phyloP scores from a whole-genome alignment of 2,888 invertebrate species.

The Plusia festucae region DNA sequence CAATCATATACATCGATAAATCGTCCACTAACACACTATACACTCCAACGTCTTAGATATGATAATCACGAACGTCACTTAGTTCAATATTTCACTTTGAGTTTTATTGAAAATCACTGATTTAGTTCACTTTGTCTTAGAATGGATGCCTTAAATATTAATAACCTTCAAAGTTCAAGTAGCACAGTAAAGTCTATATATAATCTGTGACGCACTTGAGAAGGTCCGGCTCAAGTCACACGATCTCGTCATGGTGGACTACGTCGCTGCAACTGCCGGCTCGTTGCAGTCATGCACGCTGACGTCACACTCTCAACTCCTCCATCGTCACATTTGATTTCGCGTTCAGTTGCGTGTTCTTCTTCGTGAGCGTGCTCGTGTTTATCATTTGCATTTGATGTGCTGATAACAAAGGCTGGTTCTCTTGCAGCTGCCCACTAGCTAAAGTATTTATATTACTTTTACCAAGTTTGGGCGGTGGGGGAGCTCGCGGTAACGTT shows the following conservation, averaged over 20 bases:
- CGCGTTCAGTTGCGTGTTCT: slow-evolving; percentile 91
- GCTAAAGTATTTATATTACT: slow-evolving; percentile 89
- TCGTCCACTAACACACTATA: slow-evolving; percentile 62
- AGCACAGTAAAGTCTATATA: slow-evolving; percentile 69
- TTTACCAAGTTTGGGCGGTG: slow-evolving; percentile 92
- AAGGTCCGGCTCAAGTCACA: slow-evolving; percentile 89
- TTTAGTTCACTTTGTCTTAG: slow-evolving; percentile 45
- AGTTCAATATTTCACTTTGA: slow-evolving; percentile 45
- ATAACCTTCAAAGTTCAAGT: slow-evolving; percentile 63
- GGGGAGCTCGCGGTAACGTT: slow-evolving; percentile 92
- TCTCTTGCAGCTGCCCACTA: slow-evolving; percentile 91
- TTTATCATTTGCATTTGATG: slow-evolving; percentile 94
- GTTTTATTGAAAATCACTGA: slow-evolving; percentile 43
- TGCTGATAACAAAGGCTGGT: slow-evolving; percentile 92
- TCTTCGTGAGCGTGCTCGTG: slow-evolving; percentile 93
- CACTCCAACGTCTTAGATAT: slow-evolving; percentile 63
- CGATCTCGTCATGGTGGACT: slow-evolving; percentile 86
- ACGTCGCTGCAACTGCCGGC: slow-evolving; percentile 88
- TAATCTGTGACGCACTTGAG: slow-evolving; percentile 85
- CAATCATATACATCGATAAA: slow-evolving; percentile 73
- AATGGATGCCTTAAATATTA: slow-evolving; percentile 40
- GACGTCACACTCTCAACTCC: slow-evolving; percentile 95
- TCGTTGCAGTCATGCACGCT: slow-evolving; percentile 89
- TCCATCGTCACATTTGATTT: slow-evolving; percentile 92
- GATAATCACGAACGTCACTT: slow-evolving; percentile 59